Percentiles rank a stretch among this genome's conserved stretches.
phyloP scores from a whole-genome alignment of 2,113 vertebrate genomes.

The Platichthys flesus region DNA sequence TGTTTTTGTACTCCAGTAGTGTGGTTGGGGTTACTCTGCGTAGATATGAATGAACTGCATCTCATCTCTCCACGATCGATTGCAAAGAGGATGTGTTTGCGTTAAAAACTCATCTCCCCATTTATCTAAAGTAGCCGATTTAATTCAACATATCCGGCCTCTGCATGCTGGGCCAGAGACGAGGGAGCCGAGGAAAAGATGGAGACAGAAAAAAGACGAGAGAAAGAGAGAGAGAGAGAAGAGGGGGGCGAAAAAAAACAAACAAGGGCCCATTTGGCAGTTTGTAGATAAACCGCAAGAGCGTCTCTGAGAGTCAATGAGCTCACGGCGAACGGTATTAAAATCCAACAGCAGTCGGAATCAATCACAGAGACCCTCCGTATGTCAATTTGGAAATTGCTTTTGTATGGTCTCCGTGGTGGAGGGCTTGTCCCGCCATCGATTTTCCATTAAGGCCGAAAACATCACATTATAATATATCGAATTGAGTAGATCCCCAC shows the following conservation, averaged over 20 bases:
- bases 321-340: conserved; percentile 78
- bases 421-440: conserved; percentile 79
- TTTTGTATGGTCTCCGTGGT: conserved; percentile 77
- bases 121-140: conserved; percentile 42
- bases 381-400: conserved; percentile 83
- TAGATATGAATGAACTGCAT: conserved; percentile 17
- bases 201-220: conserved; percentile 27
- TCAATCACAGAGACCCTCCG: conserved; percentile 79
- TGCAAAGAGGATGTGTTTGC: conserved; percentile 20
- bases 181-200: conserved; percentile 16
- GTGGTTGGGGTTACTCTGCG: not conserved
- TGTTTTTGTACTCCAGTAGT: not conserved
- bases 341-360: conserved; percentile 79
- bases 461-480: conserved; percentile 83
- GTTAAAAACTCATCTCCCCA: conserved; percentile 13
- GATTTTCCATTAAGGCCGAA: conserved; percentile 84
- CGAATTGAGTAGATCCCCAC: conserved; percentile 70
- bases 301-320: conserved; percentile 80
- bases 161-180: not conserved
- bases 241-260: conserved; percentile 25
- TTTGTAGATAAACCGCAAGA: conserved; percentile 78
- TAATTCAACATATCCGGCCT: conserved; percentile 29
- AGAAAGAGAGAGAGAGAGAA: not conserved
- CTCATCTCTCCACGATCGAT: conserved; percentile 34
- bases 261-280: conserved; percentile 70